Conservation (phyloP, 2,888 invertebrate species). For the Apoderus coryli region DNA sequence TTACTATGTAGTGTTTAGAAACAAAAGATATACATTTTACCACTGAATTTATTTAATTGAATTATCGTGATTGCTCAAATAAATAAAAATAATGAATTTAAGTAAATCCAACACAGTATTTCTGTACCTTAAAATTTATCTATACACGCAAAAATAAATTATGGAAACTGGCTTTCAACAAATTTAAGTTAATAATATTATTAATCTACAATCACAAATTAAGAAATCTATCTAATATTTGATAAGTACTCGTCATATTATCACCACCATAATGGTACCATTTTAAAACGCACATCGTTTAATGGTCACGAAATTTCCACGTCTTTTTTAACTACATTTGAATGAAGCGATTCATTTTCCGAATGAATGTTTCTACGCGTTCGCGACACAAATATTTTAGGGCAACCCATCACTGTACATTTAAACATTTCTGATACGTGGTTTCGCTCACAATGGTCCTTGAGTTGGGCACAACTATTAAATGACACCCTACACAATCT, state of each 20-base stretch:
- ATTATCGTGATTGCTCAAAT: too few species aligned
- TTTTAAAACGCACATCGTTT: slow-evolving; percentile 27
- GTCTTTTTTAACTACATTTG: slow-evolving; percentile 29
- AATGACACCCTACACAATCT: slow-evolving; percentile 53
- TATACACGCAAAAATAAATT: too few species aligned
- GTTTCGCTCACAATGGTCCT: slow-evolving; percentile 56
- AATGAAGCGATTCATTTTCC: slow-evolving; percentile 46
- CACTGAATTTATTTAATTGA: too few species aligned
- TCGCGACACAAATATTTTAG: slow-evolving; percentile 62
- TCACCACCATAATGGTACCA: slow-evolving; percentile 34
- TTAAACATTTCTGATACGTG: slow-evolving; percentile 56
- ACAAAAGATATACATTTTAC: too few species aligned
- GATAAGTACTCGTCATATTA: slow-evolving; percentile 22
- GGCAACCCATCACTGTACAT: slow-evolving; percentile 64
- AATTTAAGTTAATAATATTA: too few species aligned
- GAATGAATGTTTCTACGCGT: slow-evolving; percentile 65
- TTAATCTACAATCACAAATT: slow-evolving; percentile 31
- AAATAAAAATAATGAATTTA: too few species aligned
- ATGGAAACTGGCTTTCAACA: too few species aligned
- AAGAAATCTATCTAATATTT: slow-evolving; percentile 23
- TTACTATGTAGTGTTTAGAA: too few species aligned
- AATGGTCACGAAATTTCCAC: slow-evolving; percentile 31
- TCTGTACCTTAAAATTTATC: too few species aligned
- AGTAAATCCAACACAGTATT: too few species aligned
- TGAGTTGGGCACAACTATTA: slow-evolving; percentile 45